Base-by-base conservation (phyloP, 2,797 vertebrate species). In the Tragopan temminckii region DNA sequence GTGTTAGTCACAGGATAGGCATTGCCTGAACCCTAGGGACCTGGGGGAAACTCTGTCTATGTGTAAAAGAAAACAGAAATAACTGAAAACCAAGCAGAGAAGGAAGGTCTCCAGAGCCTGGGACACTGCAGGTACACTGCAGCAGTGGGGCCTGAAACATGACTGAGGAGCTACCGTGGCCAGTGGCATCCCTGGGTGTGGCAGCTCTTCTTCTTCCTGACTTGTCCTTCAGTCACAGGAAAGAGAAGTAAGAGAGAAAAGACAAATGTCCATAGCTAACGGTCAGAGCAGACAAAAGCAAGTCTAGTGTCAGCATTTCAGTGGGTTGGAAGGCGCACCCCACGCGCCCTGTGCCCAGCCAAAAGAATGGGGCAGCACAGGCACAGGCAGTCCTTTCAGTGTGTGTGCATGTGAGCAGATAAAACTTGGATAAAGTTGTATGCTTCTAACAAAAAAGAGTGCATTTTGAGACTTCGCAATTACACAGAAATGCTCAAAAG, bases 131-230 rank as follows among this genome's bases (percentile, higher is more conserved):
- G 38, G 18, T 10, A 36, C 11, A 67, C 5, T 85, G 27, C 35
- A 75, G 50, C 66, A 83, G 66, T 38, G 16, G 4, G 38, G 40
- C 38, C 35, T 21, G n/a, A 59, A 27, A 4, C 3, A 2, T 11
- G 42, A 36, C 48, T 35, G 20, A 7, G 38, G 61, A 66, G 23
- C 2, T 1, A 31, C 69, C 0, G 0, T 23, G 58, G n/a, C 38
- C 5, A 1, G 31, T 70, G 33, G 24, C 40, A 63, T 50, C 64
- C 27, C 48, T 59, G 75, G 18, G n/a, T 71, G 53, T 14, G 69
- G 42, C 14, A 62, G 43, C 48, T 89, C 29, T 35, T 83, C 14
- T 72, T 64, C 15, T 38, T 43, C 13, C 50, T n/a, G 74, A 8
- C 13, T 29, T 29, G 43, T 52, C 45, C 53, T 35, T 7, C 4